These are phyloP conservation scores for Actinia tenebrosa DNA, from an alignment of 64 coral and sea anemone genomes.

Conservation along the genomic window DNA sequence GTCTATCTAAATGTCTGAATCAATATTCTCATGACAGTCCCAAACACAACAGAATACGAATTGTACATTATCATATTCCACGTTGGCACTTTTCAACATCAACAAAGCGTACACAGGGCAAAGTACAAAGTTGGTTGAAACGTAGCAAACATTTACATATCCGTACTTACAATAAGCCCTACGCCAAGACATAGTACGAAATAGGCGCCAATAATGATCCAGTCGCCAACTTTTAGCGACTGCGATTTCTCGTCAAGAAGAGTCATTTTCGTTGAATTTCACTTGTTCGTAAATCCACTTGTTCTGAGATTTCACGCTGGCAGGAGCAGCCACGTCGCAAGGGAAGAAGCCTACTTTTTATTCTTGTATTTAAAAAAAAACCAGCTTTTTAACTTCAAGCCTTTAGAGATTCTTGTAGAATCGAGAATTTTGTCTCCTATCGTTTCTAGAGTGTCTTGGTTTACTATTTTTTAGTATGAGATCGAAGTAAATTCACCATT, in stretches of 20 bases:
- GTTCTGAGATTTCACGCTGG: neutral
- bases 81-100: neutral
- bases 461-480: neutral
- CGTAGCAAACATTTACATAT: neutral
- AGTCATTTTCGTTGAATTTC: conserved; percentile 14
- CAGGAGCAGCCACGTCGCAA: neutral
- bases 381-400: neutral
- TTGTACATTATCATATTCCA: neutral
- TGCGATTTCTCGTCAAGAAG: conserved; percentile 37
- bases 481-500: neutral
- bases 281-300: neutral
- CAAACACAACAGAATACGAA: neutral
- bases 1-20: neutral
- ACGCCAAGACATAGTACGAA: conserved; percentile 68
- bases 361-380: neutral
- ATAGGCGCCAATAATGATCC: conserved; percentile 69
- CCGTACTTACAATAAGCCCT: conserved; percentile 64
- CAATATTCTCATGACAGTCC: neutral
- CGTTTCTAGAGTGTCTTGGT: neutral
- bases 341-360: neutral
- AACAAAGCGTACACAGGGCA: neutral
- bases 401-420: neutral
- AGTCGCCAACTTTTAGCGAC: conserved; percentile 45
- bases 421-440: neutral
- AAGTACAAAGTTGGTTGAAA: neutral